Conservation (phyloP, 2,113 vertebrate genomes). For the Atractosteus spatula region DNA sequence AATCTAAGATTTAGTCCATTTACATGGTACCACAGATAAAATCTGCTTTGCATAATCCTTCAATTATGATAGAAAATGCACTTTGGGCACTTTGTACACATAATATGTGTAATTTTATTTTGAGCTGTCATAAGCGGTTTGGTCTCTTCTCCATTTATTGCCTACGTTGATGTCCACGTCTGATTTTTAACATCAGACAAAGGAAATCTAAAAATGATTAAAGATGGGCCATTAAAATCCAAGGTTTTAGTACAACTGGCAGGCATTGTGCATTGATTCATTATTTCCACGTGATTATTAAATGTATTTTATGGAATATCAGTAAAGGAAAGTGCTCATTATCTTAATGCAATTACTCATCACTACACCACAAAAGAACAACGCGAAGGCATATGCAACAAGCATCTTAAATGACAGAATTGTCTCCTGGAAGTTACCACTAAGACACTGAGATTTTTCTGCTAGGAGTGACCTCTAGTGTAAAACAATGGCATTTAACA, state of each 20-base stretch:
- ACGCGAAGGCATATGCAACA: not conserved
- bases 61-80: slow-evolving; percentile 23
- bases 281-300: too few relatives aligned
- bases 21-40: slow-evolving; percentile 20
- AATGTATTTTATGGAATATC: too few relatives aligned
- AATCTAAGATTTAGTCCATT: slow-evolving; percentile 11
- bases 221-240: too few relatives aligned
- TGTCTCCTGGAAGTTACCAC: not conserved
- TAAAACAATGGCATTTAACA: slow-evolving; percentile 67
- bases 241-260: too few relatives aligned
- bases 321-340: not conserved
- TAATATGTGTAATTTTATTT: slow-evolving; percentile 15
- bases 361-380: not conserved
- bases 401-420: not conserved
- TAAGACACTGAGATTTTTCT: slow-evolving; percentile 55
- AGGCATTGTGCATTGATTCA: too few relatives aligned
- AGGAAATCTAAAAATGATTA: too few relatives aligned
- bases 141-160: not conserved
- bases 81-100: slow-evolving; percentile 15
- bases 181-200: not conserved
- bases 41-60: slow-evolving; percentile 22
- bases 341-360: not conserved
- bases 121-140: slow-evolving; percentile 10
- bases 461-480: slow-evolving; percentile 70
- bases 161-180: not conserved